Conservation (phyloP, 1,140 invertebrate species). For the Pygmarrhopalites habei region DNA sequence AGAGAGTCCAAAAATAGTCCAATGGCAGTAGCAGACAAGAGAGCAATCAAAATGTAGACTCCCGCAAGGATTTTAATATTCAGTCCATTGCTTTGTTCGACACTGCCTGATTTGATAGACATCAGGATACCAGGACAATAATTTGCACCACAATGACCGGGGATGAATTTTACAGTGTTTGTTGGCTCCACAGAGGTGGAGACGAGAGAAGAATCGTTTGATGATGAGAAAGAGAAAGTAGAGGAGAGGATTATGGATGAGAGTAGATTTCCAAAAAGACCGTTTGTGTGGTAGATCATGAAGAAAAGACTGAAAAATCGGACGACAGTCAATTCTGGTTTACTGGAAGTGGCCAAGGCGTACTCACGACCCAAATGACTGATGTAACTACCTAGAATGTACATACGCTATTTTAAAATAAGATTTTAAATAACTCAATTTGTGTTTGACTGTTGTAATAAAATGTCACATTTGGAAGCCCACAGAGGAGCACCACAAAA, state of each 20-base stretch:
- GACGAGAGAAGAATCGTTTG: too few relatives aligned
- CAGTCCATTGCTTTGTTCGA: too few relatives aligned
- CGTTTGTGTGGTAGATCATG: conserved; percentile 88
- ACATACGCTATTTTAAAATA: too few relatives aligned
- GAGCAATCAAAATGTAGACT: too few relatives aligned
- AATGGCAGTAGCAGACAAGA: too few relatives aligned
- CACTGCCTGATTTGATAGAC: too few relatives aligned
- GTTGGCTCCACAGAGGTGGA: conserved; percentile 50
- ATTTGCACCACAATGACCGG: conserved; percentile 9
- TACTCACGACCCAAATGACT: conserved; percentile 75
- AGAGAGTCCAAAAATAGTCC: too few relatives aligned
- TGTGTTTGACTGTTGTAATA: too few relatives aligned
- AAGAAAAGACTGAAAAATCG: conserved; percentile 98
- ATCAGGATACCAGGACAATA: conserved; percentile 30
- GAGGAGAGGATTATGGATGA: conserved; percentile 79
- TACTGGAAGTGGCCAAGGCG: conserved; percentile 69
- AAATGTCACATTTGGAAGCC: conserved; percentile 78
- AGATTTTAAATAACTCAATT: too few relatives aligned
- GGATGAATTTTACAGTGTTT: conserved; percentile 26
- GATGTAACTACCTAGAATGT: too few relatives aligned
- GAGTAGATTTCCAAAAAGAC: conserved; percentile 87
- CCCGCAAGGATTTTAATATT: too few relatives aligned
- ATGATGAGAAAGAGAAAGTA: too few relatives aligned
- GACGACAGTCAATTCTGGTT: conserved; percentile 83
- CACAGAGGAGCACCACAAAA: conserved; percentile 89